Percentiles rank a stretch among this genome's conserved stretches.
These are phyloP conservation scores for Leptura quadrifasciata DNA, from an alignment of 2,888 invertebrate species.

Conservation along the genomic window DNA sequence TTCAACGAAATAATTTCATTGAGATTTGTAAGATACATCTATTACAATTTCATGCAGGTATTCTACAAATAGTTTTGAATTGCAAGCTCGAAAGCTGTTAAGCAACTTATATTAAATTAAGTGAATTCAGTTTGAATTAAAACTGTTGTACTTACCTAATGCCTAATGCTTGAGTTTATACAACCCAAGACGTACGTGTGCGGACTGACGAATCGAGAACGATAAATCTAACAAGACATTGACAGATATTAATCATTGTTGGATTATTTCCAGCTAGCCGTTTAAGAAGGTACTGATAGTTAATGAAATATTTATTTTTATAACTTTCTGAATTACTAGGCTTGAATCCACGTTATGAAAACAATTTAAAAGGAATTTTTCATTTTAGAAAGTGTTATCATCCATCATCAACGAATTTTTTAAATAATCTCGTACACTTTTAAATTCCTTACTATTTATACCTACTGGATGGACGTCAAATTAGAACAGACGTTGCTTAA, in stretches of 20 bases:
- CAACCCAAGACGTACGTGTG: not conserved
- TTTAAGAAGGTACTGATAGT: not conserved
- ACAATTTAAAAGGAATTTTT: not conserved
- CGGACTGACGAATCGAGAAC: not conserved
- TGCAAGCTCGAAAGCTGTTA: not conserved
- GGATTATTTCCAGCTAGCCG: not conserved
- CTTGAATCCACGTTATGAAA: not conserved
- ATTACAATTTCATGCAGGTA: not conserved
- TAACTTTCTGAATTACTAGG: not conserved
- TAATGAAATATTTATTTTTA: slow-evolving; percentile 7
- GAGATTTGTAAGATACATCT: not conserved
- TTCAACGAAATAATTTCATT: not conserved
- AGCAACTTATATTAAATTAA: not conserved
- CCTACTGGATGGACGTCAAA: not conserved
- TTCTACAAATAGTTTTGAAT: not conserved
- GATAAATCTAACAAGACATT: slow-evolving; percentile 5
- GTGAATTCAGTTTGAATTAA: not conserved
- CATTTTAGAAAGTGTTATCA: not conserved
- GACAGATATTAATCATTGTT: slow-evolving; percentile 7
- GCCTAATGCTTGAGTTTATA: not conserved
- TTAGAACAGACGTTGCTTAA: not conserved
- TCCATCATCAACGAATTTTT: not conserved
- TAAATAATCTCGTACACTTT: not conserved
- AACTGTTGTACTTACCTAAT: not conserved
- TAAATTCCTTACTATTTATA: not conserved